phyloP scores from a whole-genome alignment of 23 tunicate genomes.

The Clavelina lepadiformis region DNA sequence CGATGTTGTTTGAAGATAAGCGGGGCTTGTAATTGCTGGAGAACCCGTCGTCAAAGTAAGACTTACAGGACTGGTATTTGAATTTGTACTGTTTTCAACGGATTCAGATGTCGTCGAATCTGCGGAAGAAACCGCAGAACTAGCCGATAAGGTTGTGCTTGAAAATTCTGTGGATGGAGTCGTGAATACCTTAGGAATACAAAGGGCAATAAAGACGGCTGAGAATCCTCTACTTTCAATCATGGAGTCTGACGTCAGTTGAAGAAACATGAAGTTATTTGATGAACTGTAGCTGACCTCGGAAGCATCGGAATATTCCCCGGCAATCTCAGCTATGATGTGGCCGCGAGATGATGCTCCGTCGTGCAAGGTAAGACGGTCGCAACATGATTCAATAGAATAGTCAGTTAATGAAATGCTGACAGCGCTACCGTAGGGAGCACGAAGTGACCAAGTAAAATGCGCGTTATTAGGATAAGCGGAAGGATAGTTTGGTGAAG shows the following conservation, averaged over 20 bases:
- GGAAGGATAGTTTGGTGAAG: too few species aligned
- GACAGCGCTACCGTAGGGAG: neutral
- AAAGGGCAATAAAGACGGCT: neutral
- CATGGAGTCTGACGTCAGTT: neutral
- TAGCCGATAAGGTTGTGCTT: too few species aligned
- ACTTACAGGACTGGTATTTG: too few species aligned
- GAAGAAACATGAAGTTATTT: neutral
- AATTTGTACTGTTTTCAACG: too few species aligned
- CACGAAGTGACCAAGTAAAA: neutral
- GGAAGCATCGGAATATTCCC: neutral
- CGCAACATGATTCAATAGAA: neutral
- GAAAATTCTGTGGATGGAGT: too few species aligned
- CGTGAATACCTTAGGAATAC: neutral
- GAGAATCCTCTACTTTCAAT: neutral
- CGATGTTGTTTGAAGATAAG: too few species aligned
- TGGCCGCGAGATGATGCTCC: neutral
- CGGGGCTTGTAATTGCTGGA: too few species aligned
- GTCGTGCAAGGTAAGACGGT: neutral
- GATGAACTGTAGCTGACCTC: neutral
- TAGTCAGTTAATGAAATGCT: neutral
- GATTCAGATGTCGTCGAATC: too few species aligned
- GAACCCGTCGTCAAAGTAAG: too few species aligned
- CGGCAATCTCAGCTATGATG: neutral
- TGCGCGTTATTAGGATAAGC: too few species aligned
- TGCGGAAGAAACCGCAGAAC: too few species aligned